Base-by-base conservation (phyloP, 2,113 vertebrate genomes). In the Cromileptes altivelis region DNA sequence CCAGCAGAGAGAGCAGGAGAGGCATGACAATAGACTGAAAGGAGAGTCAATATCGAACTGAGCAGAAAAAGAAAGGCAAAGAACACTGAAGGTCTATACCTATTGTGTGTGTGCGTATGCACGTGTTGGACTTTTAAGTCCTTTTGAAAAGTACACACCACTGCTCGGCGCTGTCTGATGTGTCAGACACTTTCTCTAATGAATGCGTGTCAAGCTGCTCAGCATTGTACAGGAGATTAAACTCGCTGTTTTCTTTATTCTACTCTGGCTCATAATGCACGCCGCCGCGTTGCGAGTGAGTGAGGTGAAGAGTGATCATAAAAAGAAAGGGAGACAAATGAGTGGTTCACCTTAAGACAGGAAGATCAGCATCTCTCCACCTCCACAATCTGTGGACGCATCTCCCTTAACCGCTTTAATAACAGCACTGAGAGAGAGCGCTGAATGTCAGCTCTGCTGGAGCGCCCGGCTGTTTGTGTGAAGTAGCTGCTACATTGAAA, bases 41-140 rank as follows among this genome's bases (percentile, higher is more conserved):
- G 67, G 52, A 80, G 78, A 89, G 81, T 88, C 77, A 86, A 85
- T 89, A 88, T 84, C 52, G 19, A 79, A 75, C 23, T 49, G 63
- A 84, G 70, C 11, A 81, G 63, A 53, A 56, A 74, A 69, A 63
- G 75, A 77, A 61, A 70, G 60, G 18, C 30, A 60, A 78, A 52
- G 77, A 85, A 83, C 61, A 78, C 30, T 78, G 52, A 82, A 74
- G 72, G 68, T 64, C 72, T 78, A 33, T 33, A 68, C 30, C 70
- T 61, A 80, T 78, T 82, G 77, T 80, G 62, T 65, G 69, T 52
- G 62, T 57, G 12, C 42, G 61, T 71, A 55, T 4, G 40, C 47
- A 64, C 30, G 49, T 94, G 95, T 95, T 81, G 56, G 52, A 81
- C 72, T 88, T 81, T 90, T 89, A 95, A 95, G 93, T 93, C 92